Evolutionary conservation across 2,888 invertebrate genomes (phyloP).

Genomic region (Brachyptera putata): DNA sequence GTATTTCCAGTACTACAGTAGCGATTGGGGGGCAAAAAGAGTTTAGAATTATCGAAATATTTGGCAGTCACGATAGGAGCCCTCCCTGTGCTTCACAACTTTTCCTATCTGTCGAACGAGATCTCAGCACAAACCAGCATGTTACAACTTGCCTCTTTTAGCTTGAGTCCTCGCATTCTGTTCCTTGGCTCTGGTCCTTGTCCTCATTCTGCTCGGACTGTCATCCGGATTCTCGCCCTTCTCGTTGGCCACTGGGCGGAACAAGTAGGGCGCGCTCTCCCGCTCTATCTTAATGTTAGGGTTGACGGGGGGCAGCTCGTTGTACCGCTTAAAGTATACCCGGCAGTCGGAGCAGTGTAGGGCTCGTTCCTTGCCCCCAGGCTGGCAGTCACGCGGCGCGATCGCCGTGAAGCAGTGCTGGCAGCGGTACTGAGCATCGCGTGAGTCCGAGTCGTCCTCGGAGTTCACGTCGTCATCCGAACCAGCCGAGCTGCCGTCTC

Average conservation of each 20-base stretch:
- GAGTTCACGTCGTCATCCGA: constrained; percentile 67
- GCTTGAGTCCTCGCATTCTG: constrained; percentile 47
- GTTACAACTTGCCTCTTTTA: constrained; percentile 58
- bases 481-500: constrained; percentile 59
- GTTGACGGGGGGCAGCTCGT: constrained; percentile 59
- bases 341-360: constrained; percentile 73
- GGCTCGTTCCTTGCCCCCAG: constrained; percentile 65
- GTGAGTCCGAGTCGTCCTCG: constrained; percentile 91
- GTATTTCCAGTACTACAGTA: no score
- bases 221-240: constrained; percentile 42
- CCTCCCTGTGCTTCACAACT: no score
- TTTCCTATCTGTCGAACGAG: no score
- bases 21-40: no score
- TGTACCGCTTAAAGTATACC: constrained; percentile 70
- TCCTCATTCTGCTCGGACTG: constrained; percentile 80
- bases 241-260: constrained; percentile 48
- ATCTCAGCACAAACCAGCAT: no score
- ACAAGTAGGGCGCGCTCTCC: constrained; percentile 46
- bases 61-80: no score
- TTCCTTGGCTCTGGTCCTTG: constrained; percentile 67
- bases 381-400: constrained; percentile 68
- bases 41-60: no score
- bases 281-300: constrained; percentile 35
- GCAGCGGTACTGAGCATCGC: constrained; percentile 66
- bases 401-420: constrained; percentile 71